Evolutionary conservation across 1,140 invertebrate species (phyloP), one percentile per base, ranked within the genome.

Genomic region (Zaprionus inermis): DNA sequence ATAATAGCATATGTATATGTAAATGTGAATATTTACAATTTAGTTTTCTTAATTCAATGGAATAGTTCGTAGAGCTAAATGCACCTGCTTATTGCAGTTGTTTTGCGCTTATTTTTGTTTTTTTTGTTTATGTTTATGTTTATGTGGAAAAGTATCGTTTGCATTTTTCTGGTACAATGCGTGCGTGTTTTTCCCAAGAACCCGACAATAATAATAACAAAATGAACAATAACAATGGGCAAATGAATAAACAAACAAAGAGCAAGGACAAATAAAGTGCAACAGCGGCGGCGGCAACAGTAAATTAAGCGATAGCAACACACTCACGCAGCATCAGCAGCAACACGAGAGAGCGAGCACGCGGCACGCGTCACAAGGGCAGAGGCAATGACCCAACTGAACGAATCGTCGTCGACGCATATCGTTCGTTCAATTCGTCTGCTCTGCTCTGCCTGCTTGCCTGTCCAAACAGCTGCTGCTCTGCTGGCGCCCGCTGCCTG

Each of bases 391-490:
- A 61, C 38, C 70, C 56, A 72, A 64, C 20, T 18, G 24, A 67
- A 67, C 55, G 11, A 57, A 32, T 34, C 28, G 18, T 38, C 14
- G 36, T 16, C 16, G 55, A 46, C 22, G 14, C 58, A 46, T 36
- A 16, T 54, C 18, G 58, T 24, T 54, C 22, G 28, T 70, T 57
- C 70, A 67, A 72, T 67, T 49, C 18, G 10, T 49, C 44, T 49
- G 5, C 18, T 49, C 44, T 49, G 5, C 7, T 32, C 52, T 64
- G 52, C 49, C 54, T 54, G 65, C 58, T 24, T 66, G 49, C 30
- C 24, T 30, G 49, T 2, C n/a, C n/a, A 68, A 73, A 73, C 71
- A 73, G 71, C 71, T 73, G 71, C 71, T 73, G 56, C 64, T 68
- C 71, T 73, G 56, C 64, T 68, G 51, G 64, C 36, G 56, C 71